phyloP scores from a whole-genome alignment of 2,797 vertebrate species.

The Cephalopachus bancanus region DNA sequence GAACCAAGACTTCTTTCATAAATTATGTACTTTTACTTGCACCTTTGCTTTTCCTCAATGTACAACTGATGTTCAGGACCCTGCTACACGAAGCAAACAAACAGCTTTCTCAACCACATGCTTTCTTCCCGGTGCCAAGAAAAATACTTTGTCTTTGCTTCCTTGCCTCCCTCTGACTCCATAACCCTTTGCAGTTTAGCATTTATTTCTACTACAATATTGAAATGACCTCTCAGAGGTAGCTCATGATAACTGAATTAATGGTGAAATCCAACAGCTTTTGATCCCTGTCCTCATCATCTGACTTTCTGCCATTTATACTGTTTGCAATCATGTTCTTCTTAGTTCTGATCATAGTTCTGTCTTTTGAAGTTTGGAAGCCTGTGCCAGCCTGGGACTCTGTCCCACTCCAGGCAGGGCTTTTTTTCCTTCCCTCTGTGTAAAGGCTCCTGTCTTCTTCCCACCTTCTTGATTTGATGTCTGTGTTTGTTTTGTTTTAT shows the following conservation, averaged over 20 bases:
- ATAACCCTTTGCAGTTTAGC: not conserved
- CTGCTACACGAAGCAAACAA: not conserved
- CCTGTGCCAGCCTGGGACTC: not conserved
- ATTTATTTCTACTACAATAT: not conserved
- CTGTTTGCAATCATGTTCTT: not conserved
- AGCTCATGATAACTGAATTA: not conserved
- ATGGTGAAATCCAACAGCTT: too few relatives aligned
- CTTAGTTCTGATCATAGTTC: not conserved
- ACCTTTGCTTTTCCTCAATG: not conserved
- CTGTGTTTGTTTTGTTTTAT: not conserved
- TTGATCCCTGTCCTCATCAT: not conserved
- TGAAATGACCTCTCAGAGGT: not conserved
- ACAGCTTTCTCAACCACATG: not conserved
- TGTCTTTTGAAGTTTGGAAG: not conserved
- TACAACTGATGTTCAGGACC: not conserved
- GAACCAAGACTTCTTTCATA: conserved; percentile 35
- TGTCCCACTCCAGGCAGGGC: not conserved
- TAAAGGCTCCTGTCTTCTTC: not conserved
- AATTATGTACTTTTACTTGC: not conserved
- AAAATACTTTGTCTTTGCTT: not conserved
- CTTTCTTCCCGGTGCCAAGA: not conserved
- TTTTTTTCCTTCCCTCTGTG: not conserved
- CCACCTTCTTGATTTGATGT: not conserved
- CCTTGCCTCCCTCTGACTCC: not conserved
- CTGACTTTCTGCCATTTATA: not conserved